A percentile compares a stretch with the other conserved stretches of the same genome.
These are phyloP conservation scores for Sipha flava DNA, from an alignment of 1,140 invertebrate genomes.

Conservation along the genomic window DNA sequence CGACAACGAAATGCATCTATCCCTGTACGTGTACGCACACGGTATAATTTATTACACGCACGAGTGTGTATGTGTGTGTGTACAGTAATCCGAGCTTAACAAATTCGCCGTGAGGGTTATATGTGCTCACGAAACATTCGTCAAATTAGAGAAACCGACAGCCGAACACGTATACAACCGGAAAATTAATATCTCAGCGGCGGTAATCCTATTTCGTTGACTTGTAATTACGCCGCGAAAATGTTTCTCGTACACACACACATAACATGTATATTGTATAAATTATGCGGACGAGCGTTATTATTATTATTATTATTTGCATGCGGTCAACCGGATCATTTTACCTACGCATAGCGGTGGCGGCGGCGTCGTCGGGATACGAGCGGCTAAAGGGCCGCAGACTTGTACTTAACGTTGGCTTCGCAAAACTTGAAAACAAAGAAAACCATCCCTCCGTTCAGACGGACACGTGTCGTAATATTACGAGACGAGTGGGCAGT, in stretches of 20 bases:
- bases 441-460: not conserved
- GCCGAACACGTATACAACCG: conserved; percentile 1
- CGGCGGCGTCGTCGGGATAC: not conserved
- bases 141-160: conserved; percentile 26
- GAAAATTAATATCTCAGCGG: conserved; percentile 26
- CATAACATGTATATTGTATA: no score
- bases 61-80: not conserved
- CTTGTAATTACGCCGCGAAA: conserved; percentile 3
- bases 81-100: conserved; percentile 21
- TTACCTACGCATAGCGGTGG: not conserved
- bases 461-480: not conserved
- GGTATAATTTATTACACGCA: not conserved
- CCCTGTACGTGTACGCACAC: no score
- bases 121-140: not conserved
- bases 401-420: not conserved
- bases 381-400: no score
- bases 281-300: not conserved
- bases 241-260: not conserved
- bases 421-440: conserved; percentile 16
- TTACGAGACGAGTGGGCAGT: not conserved
- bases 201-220: conserved; percentile 19
- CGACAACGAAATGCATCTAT: no score
- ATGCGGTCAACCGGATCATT: conserved; percentile 14
- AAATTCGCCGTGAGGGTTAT: not conserved
- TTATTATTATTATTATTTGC: not conserved